A percentile compares a stretch with the other conserved stretches of the same genome.
Evolutionary conservation across 1,140 invertebrate genomes (phyloP).

Genomic region (Protaetia brevitarsis): DNA sequence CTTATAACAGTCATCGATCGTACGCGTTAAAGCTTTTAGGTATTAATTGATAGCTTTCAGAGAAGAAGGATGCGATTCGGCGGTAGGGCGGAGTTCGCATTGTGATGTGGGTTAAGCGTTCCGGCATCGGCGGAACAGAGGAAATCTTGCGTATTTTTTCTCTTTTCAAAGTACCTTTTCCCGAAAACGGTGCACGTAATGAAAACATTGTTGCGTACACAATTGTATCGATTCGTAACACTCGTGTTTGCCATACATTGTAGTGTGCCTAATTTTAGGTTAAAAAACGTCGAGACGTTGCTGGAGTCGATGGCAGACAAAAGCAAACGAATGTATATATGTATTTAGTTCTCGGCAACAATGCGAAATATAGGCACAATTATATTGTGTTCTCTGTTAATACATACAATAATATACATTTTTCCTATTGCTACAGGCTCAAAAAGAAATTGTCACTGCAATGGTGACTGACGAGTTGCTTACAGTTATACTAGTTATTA

Average conservation of each 20-base stretch:
- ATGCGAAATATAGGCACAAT: no score
- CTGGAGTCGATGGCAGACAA: no score
- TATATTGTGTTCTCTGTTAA: no score
- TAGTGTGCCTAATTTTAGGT: conserved; percentile 1
- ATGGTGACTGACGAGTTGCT: no score
- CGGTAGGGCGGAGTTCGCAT: conserved; percentile 29
- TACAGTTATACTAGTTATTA: no score
- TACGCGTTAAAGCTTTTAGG: conserved; percentile 25
- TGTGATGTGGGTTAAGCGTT: conserved; percentile 26
- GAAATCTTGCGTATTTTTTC: conserved; percentile 13
- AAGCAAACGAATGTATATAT: no score
- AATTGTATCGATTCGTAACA: background rate
- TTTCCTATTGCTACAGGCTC: no score
- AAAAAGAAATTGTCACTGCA: no score
- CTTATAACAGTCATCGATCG: conserved; percentile 24
- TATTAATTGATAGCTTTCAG: conserved; percentile 28
- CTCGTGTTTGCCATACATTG: background rate
- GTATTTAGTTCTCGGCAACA: no score
- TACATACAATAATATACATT: no score
- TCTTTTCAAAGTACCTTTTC: conserved; percentile 5
- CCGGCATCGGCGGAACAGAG: background rate
- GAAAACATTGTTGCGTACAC: background rate
- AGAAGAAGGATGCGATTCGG: conserved; percentile 23
- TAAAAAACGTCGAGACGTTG: no score
- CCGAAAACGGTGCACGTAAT: conserved; percentile 1